phyloP scores from a whole-genome alignment of 2,888 invertebrate genomes.

The Drosophila subquinaria region DNA sequence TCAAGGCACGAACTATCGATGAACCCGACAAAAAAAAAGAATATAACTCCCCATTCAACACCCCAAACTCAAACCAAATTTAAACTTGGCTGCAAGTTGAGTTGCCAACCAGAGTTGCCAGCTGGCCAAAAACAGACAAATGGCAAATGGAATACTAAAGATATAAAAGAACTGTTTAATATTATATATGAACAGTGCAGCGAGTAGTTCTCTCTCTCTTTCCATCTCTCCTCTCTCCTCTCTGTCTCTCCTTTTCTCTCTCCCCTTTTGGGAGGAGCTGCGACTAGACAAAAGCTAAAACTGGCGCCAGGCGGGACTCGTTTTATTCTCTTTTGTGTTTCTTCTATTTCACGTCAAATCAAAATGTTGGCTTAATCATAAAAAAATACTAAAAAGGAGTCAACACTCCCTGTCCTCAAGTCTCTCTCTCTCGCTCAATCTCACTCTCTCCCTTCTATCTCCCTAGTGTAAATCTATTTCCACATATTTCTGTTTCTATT shows the following conservation, averaged over 20 bases:
- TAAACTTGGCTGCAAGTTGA: slow-evolving; percentile 53
- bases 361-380: slow-evolving; percentile 61
- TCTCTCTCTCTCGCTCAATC: not conserved
- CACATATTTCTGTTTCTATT: not conserved
- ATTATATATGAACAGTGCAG: slow-evolving; percentile 43
- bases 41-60: not conserved
- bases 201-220: not conserved
- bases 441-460: not conserved
- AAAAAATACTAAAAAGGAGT: slow-evolving; percentile 33
- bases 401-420: too few relatives aligned
- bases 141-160: slow-evolving; percentile 45
- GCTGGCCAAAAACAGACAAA: slow-evolving; percentile 32
- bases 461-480: not conserved
- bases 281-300: slow-evolving; percentile 68
- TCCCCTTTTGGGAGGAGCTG: slow-evolving; percentile 12
- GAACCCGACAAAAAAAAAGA: slow-evolving; percentile 50
- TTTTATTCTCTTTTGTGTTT: not conserved
- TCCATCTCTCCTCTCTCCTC: not conserved
- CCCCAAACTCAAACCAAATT: not conserved
- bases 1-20: slow-evolving; percentile 79
- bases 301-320: slow-evolving; percentile 58
- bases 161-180: slow-evolving; percentile 73
- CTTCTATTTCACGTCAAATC: slow-evolving; percentile 64
- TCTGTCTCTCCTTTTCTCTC: not conserved
- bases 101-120: slow-evolving; percentile 37